Base-by-base conservation (phyloP, 2,797 vertebrate genomes). In the Epinephelus coioides region DNA sequence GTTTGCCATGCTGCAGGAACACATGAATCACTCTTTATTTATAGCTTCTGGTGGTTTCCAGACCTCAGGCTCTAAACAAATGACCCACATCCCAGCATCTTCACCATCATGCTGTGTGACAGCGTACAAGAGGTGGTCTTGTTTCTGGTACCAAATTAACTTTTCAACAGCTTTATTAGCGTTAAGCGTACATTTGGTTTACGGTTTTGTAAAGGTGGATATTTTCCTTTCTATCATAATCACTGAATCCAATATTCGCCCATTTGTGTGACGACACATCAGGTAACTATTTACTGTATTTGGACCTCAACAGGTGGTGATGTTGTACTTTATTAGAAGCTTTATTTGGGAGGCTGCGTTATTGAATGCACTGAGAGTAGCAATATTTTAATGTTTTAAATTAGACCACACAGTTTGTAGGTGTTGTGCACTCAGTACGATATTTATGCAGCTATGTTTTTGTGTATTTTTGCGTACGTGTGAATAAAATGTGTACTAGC, bases 21-120 rank as follows among this genome's bases (percentile, higher is more conserved):
- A 72, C 51, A 47, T 72, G 57, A 81, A 82, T 89, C 73, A 78
- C 54, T 51, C 63, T 84, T 23, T 93, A 90, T 91, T 91, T 86
- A 80, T 91, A 88, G 81, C 79, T 44, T 71, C 46, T 47, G 71
- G 76, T 78, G 75, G 60, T 87, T 89, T 92, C 73, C 86, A 73
- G 43, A 9, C 59, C 43, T 69, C 74, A 25, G n/a, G 53, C 65
- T 84, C 25, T 19, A 69, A 88, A 85, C 66, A 68, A 84, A 79
- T 84, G 73, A 86, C 55, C 77, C 30, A 63, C 55, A 84, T 43
- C 18, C 2, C 70, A 80, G 54, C 5, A 5, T 86, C 64, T 77
- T 68, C 67, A 67, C 34, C 53, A 21, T 65, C 53, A 44, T 21
- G n/a, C 70, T 75, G 38, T 63, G 23, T 84, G 47, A 51, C 27